These are phyloP conservation scores for Aphelocoma californica DNA, from an alignment of 2,797 vertebrate species.

Conservation along the genomic window DNA sequence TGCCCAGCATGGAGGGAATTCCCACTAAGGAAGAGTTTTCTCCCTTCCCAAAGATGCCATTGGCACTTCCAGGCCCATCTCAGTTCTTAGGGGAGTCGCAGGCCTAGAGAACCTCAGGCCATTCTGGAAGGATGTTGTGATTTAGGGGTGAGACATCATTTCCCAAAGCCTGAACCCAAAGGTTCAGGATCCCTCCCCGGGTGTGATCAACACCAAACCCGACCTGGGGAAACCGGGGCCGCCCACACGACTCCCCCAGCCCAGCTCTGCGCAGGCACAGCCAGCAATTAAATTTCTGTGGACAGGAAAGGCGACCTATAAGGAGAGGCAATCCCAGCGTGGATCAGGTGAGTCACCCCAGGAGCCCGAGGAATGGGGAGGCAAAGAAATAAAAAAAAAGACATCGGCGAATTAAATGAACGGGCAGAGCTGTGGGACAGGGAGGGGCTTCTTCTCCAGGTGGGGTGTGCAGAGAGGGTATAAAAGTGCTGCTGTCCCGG, in stretches of 20 bases:
- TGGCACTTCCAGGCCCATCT: neutral
- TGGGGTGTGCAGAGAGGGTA: neutral
- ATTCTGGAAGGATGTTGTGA: neutral
- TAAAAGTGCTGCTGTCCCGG: neutral
- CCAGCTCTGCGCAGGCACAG: neutral
- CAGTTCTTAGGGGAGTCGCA: rapidly evolving
- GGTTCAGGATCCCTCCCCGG: neutral
- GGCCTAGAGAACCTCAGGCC: neutral
- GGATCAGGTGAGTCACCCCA: neutral
- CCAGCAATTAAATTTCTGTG: neutral
- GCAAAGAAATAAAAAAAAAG: neutral
- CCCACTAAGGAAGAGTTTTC: neutral
- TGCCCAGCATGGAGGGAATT: rapidly evolving
- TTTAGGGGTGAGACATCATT: neutral
- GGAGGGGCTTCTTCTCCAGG: neutral
- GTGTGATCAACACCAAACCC: neutral
- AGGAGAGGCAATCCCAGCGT: neutral
- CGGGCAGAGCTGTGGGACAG: neutral
- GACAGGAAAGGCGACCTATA: neutral
- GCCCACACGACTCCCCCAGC: neutral
- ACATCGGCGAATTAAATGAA: neutral
- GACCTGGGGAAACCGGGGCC: neutral
- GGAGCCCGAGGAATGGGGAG: neutral
- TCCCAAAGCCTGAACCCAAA: neutral
- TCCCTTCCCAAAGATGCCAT: rapidly evolving